Conservation (phyloP, 2,888 invertebrate species). For the Augochlorella aurata region DNA sequence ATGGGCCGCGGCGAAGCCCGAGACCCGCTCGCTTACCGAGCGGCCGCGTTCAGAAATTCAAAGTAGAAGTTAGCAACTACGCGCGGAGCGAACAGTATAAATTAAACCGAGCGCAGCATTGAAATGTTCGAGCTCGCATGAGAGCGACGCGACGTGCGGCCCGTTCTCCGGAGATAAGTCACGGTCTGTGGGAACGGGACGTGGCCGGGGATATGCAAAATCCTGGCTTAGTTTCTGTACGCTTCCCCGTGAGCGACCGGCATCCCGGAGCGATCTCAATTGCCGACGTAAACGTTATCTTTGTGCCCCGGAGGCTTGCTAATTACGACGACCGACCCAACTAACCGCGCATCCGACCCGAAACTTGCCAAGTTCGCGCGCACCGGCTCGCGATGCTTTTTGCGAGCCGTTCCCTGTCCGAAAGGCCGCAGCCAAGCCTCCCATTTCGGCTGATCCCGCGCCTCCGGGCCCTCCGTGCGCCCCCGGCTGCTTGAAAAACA, state of each 20-base stretch:
- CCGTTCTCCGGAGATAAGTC: constrained; percentile 9
- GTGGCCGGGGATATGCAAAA: background rate
- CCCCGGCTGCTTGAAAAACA: too few species aligned
- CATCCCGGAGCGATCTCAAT: constrained; percentile 28
- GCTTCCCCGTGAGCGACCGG: background rate
- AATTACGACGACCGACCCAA: constrained; percentile 34
- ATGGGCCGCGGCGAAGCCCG: background rate
- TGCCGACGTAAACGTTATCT: constrained; percentile 34
- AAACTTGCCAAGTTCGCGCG: constrained; percentile 38
- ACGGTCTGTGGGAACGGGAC: background rate
- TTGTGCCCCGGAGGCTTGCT: constrained; percentile 4
- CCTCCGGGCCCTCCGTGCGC: too few species aligned
- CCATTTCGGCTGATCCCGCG: too few species aligned
- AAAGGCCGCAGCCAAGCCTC: too few species aligned
- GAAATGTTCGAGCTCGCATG: background rate
- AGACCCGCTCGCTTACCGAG: background rate
- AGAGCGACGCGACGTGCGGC: background rate
- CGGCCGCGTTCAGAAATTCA: background rate
- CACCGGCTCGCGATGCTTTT: constrained; percentile 11
- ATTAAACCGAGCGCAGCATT: background rate
- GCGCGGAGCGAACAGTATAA: background rate
- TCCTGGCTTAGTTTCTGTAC: background rate
- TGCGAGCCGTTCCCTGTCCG: background rate
- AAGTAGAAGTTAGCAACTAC: background rate
- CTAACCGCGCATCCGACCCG: constrained; percentile 11